phyloP scores from a whole-genome alignment of 2,888 invertebrate genomes.

The Cepaea hortensis region DNA sequence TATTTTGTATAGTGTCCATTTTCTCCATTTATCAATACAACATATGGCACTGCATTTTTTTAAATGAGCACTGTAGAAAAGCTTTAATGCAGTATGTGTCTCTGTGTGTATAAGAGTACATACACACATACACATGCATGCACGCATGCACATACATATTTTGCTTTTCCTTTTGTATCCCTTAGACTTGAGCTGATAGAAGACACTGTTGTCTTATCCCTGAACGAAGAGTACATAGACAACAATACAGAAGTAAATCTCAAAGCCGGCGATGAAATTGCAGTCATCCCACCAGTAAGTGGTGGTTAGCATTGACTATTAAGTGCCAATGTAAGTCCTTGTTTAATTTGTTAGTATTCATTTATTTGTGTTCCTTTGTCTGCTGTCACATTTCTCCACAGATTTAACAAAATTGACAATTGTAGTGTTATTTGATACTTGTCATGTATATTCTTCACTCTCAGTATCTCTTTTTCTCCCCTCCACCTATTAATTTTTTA shows the following conservation, averaged over 20 bases:
- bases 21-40: too few relatives aligned
- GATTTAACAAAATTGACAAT: background rate
- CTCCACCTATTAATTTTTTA: too few relatives aligned
- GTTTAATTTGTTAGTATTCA: background rate
- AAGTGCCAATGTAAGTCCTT: background rate
- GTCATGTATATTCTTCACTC: too few relatives aligned
- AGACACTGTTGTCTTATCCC: slow-evolving; percentile 85
- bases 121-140: too few relatives aligned
- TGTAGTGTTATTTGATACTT: background rate
- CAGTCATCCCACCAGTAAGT: slow-evolving; percentile 94
- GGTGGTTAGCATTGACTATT: slow-evolving; percentile 83
- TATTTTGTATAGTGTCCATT: too few relatives aligned
- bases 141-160: too few relatives aligned
- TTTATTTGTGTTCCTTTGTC: background rate
- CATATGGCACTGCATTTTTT: too few relatives aligned
- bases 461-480: too few relatives aligned
- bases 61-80: too few relatives aligned
- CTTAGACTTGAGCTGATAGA: slow-evolving; percentile 81
- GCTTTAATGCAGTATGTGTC: too few relatives aligned
- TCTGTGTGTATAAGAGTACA: too few relatives aligned
- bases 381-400: background rate
- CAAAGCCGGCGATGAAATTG: slow-evolving; percentile 87
- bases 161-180: too few relatives aligned
- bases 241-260: slow-evolving; percentile 76
- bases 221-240: slow-evolving; percentile 88